Base-by-base conservation (phyloP, 2,113 vertebrate species). In the Camelus bactrianus region DNA sequence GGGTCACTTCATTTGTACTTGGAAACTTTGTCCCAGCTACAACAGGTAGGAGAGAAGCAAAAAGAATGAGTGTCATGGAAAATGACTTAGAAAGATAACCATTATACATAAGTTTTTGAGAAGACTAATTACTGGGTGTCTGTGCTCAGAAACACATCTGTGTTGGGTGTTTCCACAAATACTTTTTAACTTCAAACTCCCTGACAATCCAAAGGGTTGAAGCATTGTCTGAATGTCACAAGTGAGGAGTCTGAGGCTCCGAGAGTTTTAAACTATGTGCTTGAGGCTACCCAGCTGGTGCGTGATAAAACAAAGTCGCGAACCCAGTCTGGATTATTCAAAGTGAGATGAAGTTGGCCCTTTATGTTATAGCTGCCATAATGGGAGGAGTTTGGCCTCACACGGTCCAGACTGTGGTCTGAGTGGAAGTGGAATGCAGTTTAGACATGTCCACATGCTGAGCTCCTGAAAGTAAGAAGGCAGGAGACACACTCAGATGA, bases 1-100 rank as follows among this genome's bases (percentile, higher is more conserved):
- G 97, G 98, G 98, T 97, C 97, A 97, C 85, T 98, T 98, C 62
- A 0, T 93, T 94, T 95, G 89, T 85, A 82, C 92, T 97, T 97
- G 93, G 96, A 94, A 96, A 83, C 56, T 97, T 96, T 30, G 89
- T 56, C 14, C 4, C 6, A 50, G 50, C 12, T n/a, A 72, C 35
- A 87, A 87, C 22, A 16, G 17, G 96, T 89, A 48, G 46, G 65
- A 84, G 26, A 93, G 17, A 92, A 75, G 65, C 62, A 32, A 0
- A 62, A 77, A 38, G 72, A 26, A 92, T 16, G 60, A 46, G 20
- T 22, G 65, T 64, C 24, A 5, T 32, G 26, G 77, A 58, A 16
- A 17, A 48, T 88, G 50, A 54, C n/a, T 93, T 85, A 73, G 93
- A 82, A 94, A 89, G 35, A 89, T 52, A n/a, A 1, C 9, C 16